These are phyloP conservation scores for Acronicta psi DNA, from an alignment of 2,888 invertebrate genomes.

Conservation along the genomic window DNA sequence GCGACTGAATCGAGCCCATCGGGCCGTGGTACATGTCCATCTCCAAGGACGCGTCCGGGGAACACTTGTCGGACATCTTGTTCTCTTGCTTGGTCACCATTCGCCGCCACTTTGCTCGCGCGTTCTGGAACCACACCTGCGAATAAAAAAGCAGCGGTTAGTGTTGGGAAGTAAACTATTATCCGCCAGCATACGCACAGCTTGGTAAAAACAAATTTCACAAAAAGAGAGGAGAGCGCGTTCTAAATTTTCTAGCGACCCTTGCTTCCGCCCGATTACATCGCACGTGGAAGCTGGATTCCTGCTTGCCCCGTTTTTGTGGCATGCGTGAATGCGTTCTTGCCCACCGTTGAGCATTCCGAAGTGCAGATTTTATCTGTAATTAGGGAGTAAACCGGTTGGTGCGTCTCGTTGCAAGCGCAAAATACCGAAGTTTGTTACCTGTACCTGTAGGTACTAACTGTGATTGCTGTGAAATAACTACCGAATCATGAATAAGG, in stretches of 20 bases:
- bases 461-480: constrained; percentile 32
- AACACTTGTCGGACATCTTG: constrained; percentile 92
- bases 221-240: constrained; percentile 41
- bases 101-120: constrained; percentile 97
- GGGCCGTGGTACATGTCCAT: constrained; percentile 91
- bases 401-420: constrained; percentile 61
- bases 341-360: constrained; percentile 72
- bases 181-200: constrained; percentile 64
- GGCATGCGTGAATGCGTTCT: constrained; percentile 60
- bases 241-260: constrained; percentile 59
- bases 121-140: constrained; percentile 99
- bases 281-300: constrained; percentile 68
- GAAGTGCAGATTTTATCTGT: constrained; percentile 76
- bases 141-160: constrained; percentile 79
- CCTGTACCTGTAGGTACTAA: constrained; percentile 6
- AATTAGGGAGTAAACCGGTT: constrained; percentile 74
- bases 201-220: constrained; percentile 58
- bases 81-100: constrained; percentile 95
- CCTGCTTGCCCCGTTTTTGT: constrained; percentile 44
- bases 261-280: constrained; percentile 59
- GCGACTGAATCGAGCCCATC: constrained; percentile 91
- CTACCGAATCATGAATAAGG: constrained; percentile 15
- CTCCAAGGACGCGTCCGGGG: constrained; percentile 90
- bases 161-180: constrained; percentile 64
- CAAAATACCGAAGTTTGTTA: constrained; percentile 59